Base-by-base conservation (phyloP, 2,113 vertebrate genomes). In the Corvus cornix region DNA sequence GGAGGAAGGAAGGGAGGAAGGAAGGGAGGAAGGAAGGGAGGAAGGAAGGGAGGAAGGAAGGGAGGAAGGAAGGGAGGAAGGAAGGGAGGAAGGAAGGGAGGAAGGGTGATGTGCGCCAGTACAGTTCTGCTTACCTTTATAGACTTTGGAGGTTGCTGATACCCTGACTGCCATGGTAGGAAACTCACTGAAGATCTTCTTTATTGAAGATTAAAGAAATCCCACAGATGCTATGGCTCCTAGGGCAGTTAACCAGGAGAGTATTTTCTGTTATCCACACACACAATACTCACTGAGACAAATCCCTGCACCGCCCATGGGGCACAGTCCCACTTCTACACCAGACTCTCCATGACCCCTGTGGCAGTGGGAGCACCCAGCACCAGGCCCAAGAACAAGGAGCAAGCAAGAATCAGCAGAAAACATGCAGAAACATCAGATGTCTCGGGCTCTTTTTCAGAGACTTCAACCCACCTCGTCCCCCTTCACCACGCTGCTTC, bases 261-360 rank as follows among this genome's bases (percentile, higher is more conserved):
- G 58, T 16, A 35, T 37, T 5, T 66, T 24, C 14, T 62, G 31
- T 74, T 18, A 63, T 2, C 35, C 46, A 10, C 48, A 52, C 10
- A 19, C 30, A 13, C 59, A 39, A 10, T 0, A 41, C 28, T 19
- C 14, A n/a, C 19, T 59, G 27, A 6, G 2, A 5, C 73, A 30
- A 74, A 53, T 1, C 43, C 44, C 43, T 2, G 24, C 3, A 3
- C 20, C 0, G 5, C 62, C 3, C 9, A 7, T 0, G 0, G 26
- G 62, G 17, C 20, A 26, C 20, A 15, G 41, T 6, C 12, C 24
- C 23, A 5, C 3, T 39, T 6, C 20, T 2, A 35, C 4, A 2
- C 35, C 30, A 15, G 13, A 53, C 30, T 83, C 43, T 8, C 37
- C 23, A 1, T 0, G 49, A 64, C 16, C 20, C 10, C 39, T 3